Evolutionary conservation across 2,797 vertebrate species (phyloP).

Genomic region (Sebastes taczanowskii): DNA sequence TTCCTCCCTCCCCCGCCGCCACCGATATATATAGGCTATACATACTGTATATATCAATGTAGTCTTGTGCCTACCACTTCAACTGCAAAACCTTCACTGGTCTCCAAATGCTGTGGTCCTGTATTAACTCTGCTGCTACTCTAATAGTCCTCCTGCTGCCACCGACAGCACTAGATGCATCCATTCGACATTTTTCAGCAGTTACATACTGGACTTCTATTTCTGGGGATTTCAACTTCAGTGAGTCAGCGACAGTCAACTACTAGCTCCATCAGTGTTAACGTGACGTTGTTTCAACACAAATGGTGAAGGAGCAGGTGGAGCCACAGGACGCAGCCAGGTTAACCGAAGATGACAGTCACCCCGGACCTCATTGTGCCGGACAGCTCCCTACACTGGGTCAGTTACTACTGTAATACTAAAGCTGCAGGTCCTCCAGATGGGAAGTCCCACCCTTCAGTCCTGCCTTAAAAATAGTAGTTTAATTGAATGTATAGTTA

Average conservation of each 20-base stretch:
- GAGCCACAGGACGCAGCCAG: not conserved
- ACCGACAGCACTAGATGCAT: not conserved
- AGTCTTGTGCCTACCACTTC: not conserved
- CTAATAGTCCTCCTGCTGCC: not conserved
- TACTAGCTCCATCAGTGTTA: not conserved
- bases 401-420: too few species aligned
- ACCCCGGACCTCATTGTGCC: too few species aligned
- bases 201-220: not conserved
- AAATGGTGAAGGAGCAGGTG: not conserved
- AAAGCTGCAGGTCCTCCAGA: not conserved
- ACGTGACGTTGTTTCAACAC: not conserved
- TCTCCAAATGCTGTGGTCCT: not conserved
- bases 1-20: too few species aligned
- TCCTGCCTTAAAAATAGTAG: not conserved
- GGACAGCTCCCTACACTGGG: too few species aligned
- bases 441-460: accelerated
- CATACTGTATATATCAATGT: too few species aligned
- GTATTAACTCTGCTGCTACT: too few species aligned
- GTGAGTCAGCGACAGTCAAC: not conserved
- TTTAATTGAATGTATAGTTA: too few species aligned
- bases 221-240: not conserved
- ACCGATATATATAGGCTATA: too few species aligned
- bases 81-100: not conserved
- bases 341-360: not conserved
- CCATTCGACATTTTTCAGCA: not conserved